Evolutionary conservation across 2,797 vertebrate genomes (phyloP), one percentile per base, ranked within the genome.

Genomic region (Ptychobarbus kaznakovi): DNA sequence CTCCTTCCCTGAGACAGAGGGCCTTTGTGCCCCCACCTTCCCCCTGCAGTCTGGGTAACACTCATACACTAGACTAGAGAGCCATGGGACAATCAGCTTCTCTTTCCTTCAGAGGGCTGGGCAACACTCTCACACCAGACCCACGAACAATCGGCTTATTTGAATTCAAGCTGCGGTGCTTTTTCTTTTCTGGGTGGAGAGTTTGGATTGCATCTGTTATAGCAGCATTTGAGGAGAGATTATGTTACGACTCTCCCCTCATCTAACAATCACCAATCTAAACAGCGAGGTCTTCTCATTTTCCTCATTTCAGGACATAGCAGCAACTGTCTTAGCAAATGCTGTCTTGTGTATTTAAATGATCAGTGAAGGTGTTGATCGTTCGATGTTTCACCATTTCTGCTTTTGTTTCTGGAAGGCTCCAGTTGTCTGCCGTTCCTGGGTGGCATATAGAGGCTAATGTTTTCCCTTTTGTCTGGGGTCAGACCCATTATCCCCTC

Each of bases 1-100:
- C 90, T 92, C 92, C 90, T 69, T 18, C 63, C 66, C 89, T 86
- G 81, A 90, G 91, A 95, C 94, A 96, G 95, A 93, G 91, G 90
- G 89, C 91, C 94, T 93, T 96, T 96, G 94, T 95, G 86, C 82
- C 83, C 84, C 69, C 86, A 74, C 72, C 56, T 88, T 87, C 88
- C 73, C 16, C 87, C 61, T 86, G 66, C 35, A 73, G 88, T 86
- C 87, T 53, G 87, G 83, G 84, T 82, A 87, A 90, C 87, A 74
- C 73, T 40, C 58, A 53, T 58, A 49, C 91, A 90, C 92, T 91
- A 94, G 90, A 90, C 92, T 91, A 94, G 90, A 93, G 91, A 87
- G 87, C 89, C 85, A 16, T 78, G 46, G 25, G 63, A 76, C 83
- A 86, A 74, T 75, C 38, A 28, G 25, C 70, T 44, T 76, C 85